Base-by-base conservation (phyloP, 2,888 invertebrate species). In the Acleris cristana region DNA sequence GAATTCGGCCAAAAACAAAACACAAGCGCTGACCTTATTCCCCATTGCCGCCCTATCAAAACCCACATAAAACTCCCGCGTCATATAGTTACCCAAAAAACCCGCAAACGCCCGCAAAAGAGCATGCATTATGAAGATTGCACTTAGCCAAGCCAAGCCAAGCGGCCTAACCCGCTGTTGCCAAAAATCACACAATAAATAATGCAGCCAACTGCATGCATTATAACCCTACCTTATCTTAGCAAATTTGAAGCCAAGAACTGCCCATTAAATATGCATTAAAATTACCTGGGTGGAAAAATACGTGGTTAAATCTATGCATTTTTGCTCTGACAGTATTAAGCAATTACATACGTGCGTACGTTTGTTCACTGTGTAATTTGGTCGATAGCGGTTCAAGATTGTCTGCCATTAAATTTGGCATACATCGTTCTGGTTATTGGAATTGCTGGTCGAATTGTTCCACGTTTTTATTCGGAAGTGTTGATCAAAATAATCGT, bases 161-260 rank as follows among this genome's bases (percentile, higher is more conserved):
- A 87, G 83, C 81, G 83, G 82, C 80, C 84, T 83, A 82, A 84
- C 84, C 80, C 81, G 79, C 83, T 83, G 89, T 90, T 92, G 92
- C 92, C 92, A 92, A 92, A 92, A 92, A 92, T 92, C 90, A 91
- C 91, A 88, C 92, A 84, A 90, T 92, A 92, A 92, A 92, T 92
- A 92, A 92, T 84, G 80, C 85, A 83, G 84, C 81, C 89, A 89
- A 90, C 91, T 89, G 91, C 86, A 90, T 92, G 90, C 91, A 91
- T 92, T 92, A 92, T 90, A 85, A 85, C 84, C 83, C 82, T 86
- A 89, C 91, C 92, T 91, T 92, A 92, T 92, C 92, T 89, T 90
- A 86, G 88, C 84, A 90, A 86, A 90, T 92, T 92, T 92, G 90
- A 92, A 92, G 92, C 92, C 92, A 92, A 92, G 90, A 91, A 88